These are phyloP conservation scores for Ochotona curzoniae DNA, from an alignment of 2,113 vertebrate genomes.

Conservation along the genomic window DNA sequence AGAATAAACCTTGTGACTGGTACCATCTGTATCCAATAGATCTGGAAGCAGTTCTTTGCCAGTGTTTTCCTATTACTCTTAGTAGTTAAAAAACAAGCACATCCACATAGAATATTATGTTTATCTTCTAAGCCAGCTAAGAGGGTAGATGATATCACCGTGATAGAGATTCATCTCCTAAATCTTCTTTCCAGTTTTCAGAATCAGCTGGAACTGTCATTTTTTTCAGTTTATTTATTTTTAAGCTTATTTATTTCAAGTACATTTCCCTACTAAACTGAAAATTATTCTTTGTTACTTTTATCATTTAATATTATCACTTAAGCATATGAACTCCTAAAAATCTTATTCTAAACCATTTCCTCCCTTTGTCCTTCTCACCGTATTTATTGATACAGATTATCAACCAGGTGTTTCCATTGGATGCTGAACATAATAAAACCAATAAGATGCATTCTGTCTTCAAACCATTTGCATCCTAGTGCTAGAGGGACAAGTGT, in stretches of 20 bases:
- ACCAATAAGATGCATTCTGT: neutral
- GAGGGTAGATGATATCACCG: too few species aligned
- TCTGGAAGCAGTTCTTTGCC: neutral
- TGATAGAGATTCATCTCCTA: neutral
- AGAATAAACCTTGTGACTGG: neutral
- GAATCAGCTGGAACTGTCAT: neutral
- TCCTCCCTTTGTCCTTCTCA: neutral
- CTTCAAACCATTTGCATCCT: neutral
- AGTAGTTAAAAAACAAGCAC: neutral
- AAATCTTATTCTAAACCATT: neutral
- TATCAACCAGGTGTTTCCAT: neutral
- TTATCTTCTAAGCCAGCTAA: neutral
- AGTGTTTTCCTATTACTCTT: neutral
- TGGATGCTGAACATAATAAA: neutral
- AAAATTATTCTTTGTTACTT: neutral
- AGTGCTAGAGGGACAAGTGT: neutral
- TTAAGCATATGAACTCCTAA: neutral
- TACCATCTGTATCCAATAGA: neutral
- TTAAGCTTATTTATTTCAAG: neutral
- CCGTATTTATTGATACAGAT: neutral
- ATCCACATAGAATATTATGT: neutral
- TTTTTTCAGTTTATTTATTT: too few species aligned
- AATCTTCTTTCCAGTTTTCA: neutral
- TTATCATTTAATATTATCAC: neutral
- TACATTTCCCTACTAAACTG: neutral